phyloP scores from a whole-genome alignment of 2,113 vertebrate species.

The Chloroceryle aenea region DNA sequence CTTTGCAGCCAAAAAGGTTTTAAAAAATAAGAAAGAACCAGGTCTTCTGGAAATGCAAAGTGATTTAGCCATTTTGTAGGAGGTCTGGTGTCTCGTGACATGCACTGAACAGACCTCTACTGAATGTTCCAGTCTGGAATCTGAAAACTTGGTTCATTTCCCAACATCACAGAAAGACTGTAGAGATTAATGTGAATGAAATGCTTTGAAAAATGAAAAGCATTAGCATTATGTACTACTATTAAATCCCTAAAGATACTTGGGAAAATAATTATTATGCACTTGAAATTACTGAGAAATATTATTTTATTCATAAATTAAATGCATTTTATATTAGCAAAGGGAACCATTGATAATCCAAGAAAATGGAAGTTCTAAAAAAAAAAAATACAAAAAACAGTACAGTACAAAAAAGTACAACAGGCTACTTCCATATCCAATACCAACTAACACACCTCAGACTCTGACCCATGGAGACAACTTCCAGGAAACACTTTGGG shows the following conservation, averaged over 20 bases:
- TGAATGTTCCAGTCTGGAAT: conserved; percentile 3
- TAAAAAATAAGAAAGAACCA: not conserved
- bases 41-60: not conserved
- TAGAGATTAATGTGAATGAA: not conserved
- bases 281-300: not conserved
- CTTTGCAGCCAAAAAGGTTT: not conserved
- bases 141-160: conserved; percentile 7
- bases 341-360: not conserved
- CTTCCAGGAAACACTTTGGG: not conserved
- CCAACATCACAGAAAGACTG: conserved; percentile 29
- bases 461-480: not conserved
- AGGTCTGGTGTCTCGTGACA: not conserved
- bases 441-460: not conserved
- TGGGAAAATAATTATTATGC: not conserved
- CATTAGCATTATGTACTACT: not conserved
- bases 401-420: not conserved
- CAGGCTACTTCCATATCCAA: not conserved
- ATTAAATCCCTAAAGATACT: not conserved
- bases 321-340: not conserved
- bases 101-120: not conserved
- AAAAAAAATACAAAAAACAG: not conserved
- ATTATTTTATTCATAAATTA: not conserved
- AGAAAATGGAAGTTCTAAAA: not conserved
- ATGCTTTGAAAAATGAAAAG: conserved; percentile 16
- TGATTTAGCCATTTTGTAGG: conserved; percentile 22